A percentile compares a stretch with the other conserved stretches of the same genome.
phyloP scores from a whole-genome alignment of 2,113 vertebrate species.

The Noctilio leporinus region DNA sequence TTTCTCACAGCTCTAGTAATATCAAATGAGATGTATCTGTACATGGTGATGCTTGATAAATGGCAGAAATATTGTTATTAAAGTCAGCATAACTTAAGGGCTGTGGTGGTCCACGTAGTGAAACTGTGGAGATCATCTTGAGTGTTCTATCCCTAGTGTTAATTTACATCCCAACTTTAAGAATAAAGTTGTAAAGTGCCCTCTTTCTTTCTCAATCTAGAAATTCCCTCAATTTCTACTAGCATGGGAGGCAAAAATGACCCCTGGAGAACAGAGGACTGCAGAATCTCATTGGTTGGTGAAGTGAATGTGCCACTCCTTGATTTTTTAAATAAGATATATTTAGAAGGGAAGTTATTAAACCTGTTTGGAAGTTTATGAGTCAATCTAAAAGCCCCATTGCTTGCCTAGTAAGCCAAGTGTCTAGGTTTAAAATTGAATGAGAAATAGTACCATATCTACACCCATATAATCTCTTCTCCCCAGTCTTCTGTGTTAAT shows the following conservation, averaged over 20 bases:
- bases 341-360: neutral
- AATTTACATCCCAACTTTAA: neutral
- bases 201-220: neutral
- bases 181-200: neutral
- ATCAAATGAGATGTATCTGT: neutral
- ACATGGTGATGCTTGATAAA: neutral
- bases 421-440: slow-evolving; percentile 11
- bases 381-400: neutral
- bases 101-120: neutral
- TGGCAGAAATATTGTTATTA: neutral
- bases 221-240: neutral
- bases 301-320: neutral
- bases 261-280: neutral
- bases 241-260: neutral
- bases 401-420: neutral
- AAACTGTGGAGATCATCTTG: neutral
- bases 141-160: neutral
- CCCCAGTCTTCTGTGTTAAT: neutral
- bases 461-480: neutral
- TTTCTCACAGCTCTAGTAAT: neutral
- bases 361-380: neutral
- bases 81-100: neutral
- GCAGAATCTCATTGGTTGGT: neutral
- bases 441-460: neutral
- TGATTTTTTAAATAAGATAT: neutral